Evolutionary conservation across 2,888 invertebrate species (phyloP), one percentile per base, ranked within the genome.

Genomic region (Nysson spinosus): DNA sequence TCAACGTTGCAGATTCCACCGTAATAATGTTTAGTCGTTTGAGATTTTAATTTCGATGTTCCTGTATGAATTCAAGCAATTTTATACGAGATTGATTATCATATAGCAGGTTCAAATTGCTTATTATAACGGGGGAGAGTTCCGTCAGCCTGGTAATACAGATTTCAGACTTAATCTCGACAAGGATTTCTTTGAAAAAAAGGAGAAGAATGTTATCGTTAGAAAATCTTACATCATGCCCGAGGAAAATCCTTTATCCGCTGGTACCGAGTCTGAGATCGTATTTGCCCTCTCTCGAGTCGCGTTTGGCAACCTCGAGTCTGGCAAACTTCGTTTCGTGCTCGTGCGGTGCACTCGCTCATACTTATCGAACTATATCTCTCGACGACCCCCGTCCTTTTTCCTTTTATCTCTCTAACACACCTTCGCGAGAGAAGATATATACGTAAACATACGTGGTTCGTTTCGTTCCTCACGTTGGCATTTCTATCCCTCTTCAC

Each of bases 301-400:
- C 61, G 71, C 69, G 75, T 75, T 79, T 75, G 68, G 55, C 69
- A 78, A 67, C 65, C 75, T 55, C 50, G 52, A 67, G 40, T 60
- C 72, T 64, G 44, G 68, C 54, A 78, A 77, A 80, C 75, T 77
- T 79, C 57, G 66, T 74, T 75, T 66, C 55, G 42, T 28, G 34
- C 42, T 47, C 37, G 61, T 55, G 50, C 55, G 32, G 47, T 34
- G 50, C 64, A 58, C 62, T 61, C 58, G 35, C 60, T 77, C 69
- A 56, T 70, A 75, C 75, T 70, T 77, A 75, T 72, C 63, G 72
- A 70, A 63, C 73, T 68, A 62, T 70, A 63, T 56, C 56, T 57
- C 44, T 49, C 54, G 24, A 44, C 32, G 43, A 12, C n/a, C 47
- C 42, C 16, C 24, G 16, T 14, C 26, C 44, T 16, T 34, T 51